Evolutionary conservation across 2,113 vertebrate species (phyloP), one percentile per base, ranked within the genome.

Genomic region (Promerops cafer): DNA sequence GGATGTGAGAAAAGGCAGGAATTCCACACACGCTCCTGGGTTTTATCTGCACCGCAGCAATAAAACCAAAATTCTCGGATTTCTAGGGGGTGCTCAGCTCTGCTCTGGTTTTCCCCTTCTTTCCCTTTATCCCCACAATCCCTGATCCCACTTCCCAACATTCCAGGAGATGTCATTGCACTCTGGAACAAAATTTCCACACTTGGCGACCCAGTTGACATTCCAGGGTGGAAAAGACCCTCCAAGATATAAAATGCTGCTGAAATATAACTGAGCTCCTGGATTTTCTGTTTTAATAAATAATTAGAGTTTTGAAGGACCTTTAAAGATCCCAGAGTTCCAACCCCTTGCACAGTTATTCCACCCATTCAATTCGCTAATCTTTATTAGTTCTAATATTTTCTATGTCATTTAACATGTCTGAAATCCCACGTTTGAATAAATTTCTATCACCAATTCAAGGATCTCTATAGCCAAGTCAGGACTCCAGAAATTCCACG

Each of bases 21-120:
- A 44, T 16, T 40, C 42, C 27, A 7, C 24, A 30, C 5, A 1
- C 13, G 0, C 7, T 78, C 40, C 22, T 7, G 7, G 20, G 10
- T 39, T 39, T 16, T 23, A 49, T 23, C 27, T 40, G 15, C 37
- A 53, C 19, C 31, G 22, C 17, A 16, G 31, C 31, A 50, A n/a
- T 1, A 44, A 85, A 81, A 18, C 5, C 15, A 13, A 65, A 50
- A 10, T 30, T 37, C 5, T 1, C 22, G 1, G 6, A 22, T 71
- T 68, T 72, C 13, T n/a, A 2, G 4, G 4, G 16, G 2, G 5
- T 24, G 9, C 35, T 85, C 40, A 39, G 42, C 9, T 56, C 39
- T 63, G 37, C 16, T 70, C n/a, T 1, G 0, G 1, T 56, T 77
- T 64, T 33, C 10, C 18, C 31, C 0, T n/a, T 50, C 18, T 65